These are phyloP conservation scores for Ambastaia sidthimunki DNA, from an alignment of 2,797 vertebrate species.

Conservation along the genomic window DNA sequence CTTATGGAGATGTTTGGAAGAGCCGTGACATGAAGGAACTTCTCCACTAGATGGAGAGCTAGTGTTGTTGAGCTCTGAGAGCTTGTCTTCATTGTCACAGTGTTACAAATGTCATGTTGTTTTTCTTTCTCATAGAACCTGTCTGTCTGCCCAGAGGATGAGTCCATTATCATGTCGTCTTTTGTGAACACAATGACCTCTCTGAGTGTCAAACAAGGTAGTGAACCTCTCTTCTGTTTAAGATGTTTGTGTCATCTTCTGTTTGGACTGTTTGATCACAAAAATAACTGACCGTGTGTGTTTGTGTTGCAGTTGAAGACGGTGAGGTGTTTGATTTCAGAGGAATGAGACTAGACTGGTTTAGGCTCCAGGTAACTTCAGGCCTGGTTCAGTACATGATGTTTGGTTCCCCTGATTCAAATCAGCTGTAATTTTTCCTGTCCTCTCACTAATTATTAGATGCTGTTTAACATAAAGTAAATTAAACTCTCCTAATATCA, in stretches of 20 bases:
- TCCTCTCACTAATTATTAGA: constrained; percentile 14
- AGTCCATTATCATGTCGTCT: constrained; percentile 99
- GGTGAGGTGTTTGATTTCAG: constrained; percentile 99
- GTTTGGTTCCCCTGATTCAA: constrained; percentile 29
- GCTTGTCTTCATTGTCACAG: background rate
- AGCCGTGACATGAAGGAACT: background rate
- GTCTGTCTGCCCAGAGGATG: constrained; percentile 97
- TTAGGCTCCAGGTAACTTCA: constrained; percentile 92
- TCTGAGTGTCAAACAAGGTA: constrained; percentile 97
- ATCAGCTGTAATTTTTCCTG: constrained; percentile 30
- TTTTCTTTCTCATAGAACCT: constrained; percentile 83
- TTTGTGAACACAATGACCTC: constrained; percentile 99
- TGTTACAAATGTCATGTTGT: constrained; percentile 14
- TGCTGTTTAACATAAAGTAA: background rate
- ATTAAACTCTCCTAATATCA: background rate
- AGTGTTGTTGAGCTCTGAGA: constrained; percentile 39
- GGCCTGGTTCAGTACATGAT: constrained; percentile 11
- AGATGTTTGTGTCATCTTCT: constrained; percentile 25
- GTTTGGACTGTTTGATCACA: constrained; percentile 34
- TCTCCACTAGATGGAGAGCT: constrained; percentile 77
- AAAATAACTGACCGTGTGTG: constrained; percentile 21
- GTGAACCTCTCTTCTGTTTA: background rate
- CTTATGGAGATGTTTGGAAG: background rate
- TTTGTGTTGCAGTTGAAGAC: constrained; percentile 88
- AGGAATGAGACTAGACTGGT: constrained; percentile 99